A percentile compares a stretch with the other conserved stretches of the same genome.
These are phyloP conservation scores for Neocloeon triangulifer DNA, from an alignment of 1,140 invertebrate species.

Conservation along the genomic window DNA sequence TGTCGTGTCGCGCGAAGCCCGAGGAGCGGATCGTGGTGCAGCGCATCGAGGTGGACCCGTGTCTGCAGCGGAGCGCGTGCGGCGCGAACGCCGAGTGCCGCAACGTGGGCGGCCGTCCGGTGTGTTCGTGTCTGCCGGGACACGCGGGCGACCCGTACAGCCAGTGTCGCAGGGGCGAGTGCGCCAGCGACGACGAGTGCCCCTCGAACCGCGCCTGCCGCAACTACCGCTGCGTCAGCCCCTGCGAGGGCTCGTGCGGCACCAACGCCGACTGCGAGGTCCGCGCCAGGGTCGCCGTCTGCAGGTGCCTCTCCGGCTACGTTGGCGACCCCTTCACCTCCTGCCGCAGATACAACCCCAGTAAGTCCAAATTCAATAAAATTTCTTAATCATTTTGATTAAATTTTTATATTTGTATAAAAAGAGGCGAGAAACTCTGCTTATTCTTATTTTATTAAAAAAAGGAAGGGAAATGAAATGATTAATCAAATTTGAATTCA, in stretches of 20 bases:
- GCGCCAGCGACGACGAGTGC: constrained; percentile 26
- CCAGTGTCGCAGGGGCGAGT: constrained; percentile 36
- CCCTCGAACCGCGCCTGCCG: constrained; percentile 19
- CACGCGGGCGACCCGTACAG: constrained; percentile 34
- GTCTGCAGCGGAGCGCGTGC: constrained; percentile 11
- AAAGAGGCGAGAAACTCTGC: too few species aligned
- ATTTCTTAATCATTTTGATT: too few species aligned
- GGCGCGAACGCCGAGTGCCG: constrained; percentile 26
- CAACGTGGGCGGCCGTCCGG: constrained; percentile 21
- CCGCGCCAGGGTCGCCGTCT: constrained; percentile 17
- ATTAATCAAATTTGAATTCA: too few species aligned
- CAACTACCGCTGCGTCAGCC: constrained; percentile 21
- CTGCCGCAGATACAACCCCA: constrained; percentile 34
- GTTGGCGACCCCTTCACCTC: constrained; percentile 25
- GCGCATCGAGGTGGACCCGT: not conserved
- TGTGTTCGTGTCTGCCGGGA: constrained; percentile 30
- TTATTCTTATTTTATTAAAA: too few species aligned
- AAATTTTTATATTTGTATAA: too few species aligned
- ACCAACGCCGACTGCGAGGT: constrained; percentile 19
- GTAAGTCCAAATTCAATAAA: too few species aligned
- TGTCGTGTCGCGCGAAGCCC: not conserved
- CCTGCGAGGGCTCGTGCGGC: constrained; percentile 20
- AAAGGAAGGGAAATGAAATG: too few species aligned
- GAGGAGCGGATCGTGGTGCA: not conserved
- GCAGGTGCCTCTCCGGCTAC: constrained; percentile 16